Conservation (phyloP, 2,888 invertebrate species). For the Synergus umbraculus region DNA sequence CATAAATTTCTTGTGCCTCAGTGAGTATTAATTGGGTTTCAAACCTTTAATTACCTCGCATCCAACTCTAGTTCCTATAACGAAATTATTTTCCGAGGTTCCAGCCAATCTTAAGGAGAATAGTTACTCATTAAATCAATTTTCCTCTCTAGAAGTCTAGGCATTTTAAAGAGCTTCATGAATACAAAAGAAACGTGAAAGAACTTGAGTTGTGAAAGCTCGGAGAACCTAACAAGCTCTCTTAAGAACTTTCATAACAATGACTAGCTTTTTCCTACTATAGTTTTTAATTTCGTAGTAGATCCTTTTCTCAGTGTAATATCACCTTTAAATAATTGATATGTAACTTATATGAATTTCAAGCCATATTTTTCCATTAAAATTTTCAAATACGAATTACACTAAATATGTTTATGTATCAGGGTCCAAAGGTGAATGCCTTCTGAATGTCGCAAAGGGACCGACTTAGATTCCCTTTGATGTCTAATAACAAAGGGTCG, state of each 20-base stretch:
- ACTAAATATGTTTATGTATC: no score
- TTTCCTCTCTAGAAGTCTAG: neutral
- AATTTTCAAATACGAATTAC: neutral
- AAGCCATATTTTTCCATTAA: no score
- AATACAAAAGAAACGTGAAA: neutral
- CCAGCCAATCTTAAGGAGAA: neutral
- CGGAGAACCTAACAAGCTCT: neutral
- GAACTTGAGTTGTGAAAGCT: neutral
- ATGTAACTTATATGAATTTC: no score
- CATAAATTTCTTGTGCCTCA: slow-evolving; percentile 20
- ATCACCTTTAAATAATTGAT: no score
- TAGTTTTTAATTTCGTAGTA: neutral
- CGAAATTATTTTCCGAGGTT: neutral
- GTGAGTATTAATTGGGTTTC: slow-evolving; percentile 14
- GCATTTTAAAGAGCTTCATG: no score
- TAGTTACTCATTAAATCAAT: neutral
- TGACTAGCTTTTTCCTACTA: neutral
- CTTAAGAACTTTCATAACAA: neutral
- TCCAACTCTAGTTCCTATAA: neutral
- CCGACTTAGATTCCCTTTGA: slow-evolving; percentile 53
- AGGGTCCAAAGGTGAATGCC: slow-evolving; percentile 28
- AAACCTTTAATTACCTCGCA: slow-evolving; percentile 14
- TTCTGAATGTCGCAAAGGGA: slow-evolving; percentile 21
- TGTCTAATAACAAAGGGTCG: slow-evolving; percentile 54
- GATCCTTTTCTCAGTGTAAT: neutral